Percentiles rank a stretch among this genome's conserved stretches.
phyloP scores from a whole-genome alignment of 2,888 invertebrate genomes.

The Ichneumon xanthorius region DNA sequence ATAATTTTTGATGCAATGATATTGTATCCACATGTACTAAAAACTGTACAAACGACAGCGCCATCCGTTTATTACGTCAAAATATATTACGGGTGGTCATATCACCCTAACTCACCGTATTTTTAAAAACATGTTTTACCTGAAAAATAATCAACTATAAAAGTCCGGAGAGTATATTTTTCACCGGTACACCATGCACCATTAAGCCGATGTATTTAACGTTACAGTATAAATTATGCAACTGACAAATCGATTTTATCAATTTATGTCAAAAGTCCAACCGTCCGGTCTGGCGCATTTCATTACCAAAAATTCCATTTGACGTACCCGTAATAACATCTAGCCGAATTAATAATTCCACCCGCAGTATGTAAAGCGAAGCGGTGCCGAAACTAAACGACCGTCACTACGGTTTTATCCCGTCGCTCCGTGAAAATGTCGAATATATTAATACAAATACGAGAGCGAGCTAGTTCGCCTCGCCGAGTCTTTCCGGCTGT shows the following conservation, averaged over 20 bases:
- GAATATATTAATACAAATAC: constrained; percentile 64
- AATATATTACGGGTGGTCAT: too few relatives aligned
- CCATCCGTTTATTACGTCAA: too few relatives aligned
- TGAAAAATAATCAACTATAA: too few relatives aligned
- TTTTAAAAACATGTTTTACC: too few relatives aligned
- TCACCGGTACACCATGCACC: too few relatives aligned
- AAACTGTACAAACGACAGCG: too few relatives aligned
- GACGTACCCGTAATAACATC: constrained; percentile 45
- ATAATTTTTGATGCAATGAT: too few relatives aligned
- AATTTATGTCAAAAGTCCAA: background rate
- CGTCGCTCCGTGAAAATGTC: constrained; percentile 45
- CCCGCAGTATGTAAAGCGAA: constrained; percentile 7
- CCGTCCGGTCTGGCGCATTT: background rate
- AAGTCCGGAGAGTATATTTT: too few relatives aligned
- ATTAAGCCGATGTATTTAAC: background rate
- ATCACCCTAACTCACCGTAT: too few relatives aligned
- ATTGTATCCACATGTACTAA: too few relatives aligned
- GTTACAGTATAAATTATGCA: background rate
- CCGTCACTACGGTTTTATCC: constrained; percentile 33
- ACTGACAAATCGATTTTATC: background rate
- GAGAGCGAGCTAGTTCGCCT: constrained; percentile 38
- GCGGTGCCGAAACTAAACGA: constrained; percentile 34
- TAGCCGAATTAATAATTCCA: constrained; percentile 49
- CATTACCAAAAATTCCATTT: constrained; percentile 43
- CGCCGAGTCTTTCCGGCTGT: constrained; percentile 46